Evolutionary conservation across 1,140 invertebrate species (phyloP).

Genomic region (Sycobia sp.): DNA sequence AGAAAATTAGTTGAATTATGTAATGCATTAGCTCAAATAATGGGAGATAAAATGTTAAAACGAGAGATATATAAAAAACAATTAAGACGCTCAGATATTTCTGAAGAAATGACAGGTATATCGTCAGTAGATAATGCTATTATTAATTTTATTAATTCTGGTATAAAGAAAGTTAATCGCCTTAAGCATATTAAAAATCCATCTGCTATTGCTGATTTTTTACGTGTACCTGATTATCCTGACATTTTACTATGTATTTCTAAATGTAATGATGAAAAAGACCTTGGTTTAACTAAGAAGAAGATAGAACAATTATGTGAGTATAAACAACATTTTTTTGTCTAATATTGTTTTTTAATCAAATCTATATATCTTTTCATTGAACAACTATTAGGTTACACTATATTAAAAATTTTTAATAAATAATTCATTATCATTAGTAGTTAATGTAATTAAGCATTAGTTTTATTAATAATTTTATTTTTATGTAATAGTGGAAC

Average conservation of each 20-base stretch:
- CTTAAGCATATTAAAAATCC: conserved; percentile 22
- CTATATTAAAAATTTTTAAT: not conserved
- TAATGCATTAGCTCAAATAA: conserved; percentile 41
- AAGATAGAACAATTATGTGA: conserved; percentile 59
- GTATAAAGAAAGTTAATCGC: conserved; percentile 30
- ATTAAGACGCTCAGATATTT: conserved; percentile 22
- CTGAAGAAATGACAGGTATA: conserved; percentile 47
- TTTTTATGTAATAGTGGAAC: too few relatives aligned
- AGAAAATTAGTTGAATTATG: conserved; percentile 58
- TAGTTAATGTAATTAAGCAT: not conserved
- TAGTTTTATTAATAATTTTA: too few relatives aligned
- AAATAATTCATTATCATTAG: not conserved
- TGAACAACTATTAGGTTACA: too few relatives aligned
- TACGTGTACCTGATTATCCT: conserved; percentile 65
- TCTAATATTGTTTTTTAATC: not conserved
- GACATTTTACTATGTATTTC: conserved; percentile 63
- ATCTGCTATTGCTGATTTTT: conserved; percentile 31
- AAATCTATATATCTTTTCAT: not conserved
- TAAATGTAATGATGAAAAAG: conserved; percentile 52
- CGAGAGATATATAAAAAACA: conserved; percentile 18
- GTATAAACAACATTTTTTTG: too few relatives aligned
- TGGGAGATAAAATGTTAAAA: conserved; percentile 10
- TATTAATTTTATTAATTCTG: conserved; percentile 58
- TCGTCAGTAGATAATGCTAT: conserved; percentile 64
- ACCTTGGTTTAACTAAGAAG: conserved; percentile 52